Evolutionary conservation across 2,113 vertebrate species (phyloP).

Genomic region (Pogona vitticeps): DNA sequence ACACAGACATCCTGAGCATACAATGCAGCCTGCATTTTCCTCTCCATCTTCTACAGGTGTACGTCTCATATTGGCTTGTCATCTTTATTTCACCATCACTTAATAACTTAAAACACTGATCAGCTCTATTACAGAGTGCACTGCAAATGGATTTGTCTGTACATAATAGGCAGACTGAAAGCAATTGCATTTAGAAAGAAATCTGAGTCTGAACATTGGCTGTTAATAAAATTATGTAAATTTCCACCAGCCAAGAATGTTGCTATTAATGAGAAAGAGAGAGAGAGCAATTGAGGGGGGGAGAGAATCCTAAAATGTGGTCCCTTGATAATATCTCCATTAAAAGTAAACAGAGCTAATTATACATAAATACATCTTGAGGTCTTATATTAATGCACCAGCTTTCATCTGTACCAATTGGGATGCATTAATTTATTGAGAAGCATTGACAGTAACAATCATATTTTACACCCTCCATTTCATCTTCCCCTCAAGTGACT

Average conservation of each 20-base stretch:
- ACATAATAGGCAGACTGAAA: slow-evolving; percentile 1
- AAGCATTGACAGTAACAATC: background rate
- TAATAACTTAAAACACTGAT: background rate
- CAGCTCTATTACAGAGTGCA: background rate
- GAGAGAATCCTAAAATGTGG: too few species aligned
- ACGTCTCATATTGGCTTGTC: background rate
- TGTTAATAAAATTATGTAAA: background rate
- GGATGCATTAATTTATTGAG: slow-evolving; percentile 6
- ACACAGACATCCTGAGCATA: background rate
- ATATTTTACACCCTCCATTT: background rate
- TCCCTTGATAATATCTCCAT: background rate
- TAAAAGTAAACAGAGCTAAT: slow-evolving; percentile 28
- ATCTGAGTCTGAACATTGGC: slow-evolving; percentile 4
- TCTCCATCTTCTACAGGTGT: background rate
- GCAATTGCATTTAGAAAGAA: background rate
- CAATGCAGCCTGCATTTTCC: accelerated
- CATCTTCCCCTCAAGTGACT: background rate
- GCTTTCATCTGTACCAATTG: background rate
- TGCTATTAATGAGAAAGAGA: background rate
- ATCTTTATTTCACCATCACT: background rate
- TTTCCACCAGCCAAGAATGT: background rate
- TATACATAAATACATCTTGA: background rate
- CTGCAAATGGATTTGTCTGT: background rate
- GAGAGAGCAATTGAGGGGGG: too few species aligned
- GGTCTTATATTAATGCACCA: background rate